Base-by-base conservation (phyloP, 2,113 vertebrate genomes). In the Chionis minor region DNA sequence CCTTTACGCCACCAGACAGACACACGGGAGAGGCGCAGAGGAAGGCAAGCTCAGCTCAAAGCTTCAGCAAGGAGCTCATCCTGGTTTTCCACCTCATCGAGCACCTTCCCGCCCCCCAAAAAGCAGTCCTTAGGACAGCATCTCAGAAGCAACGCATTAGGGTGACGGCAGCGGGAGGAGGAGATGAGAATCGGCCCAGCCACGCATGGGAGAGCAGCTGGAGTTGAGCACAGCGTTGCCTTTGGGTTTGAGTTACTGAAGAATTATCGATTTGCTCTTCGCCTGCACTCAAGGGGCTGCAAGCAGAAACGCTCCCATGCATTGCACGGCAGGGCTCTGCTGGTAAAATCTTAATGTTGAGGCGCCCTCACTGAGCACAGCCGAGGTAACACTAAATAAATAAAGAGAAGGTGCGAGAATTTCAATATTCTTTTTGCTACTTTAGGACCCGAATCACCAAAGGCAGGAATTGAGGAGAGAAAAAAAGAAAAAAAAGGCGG, bases 11-110 rank as follows among this genome's bases (percentile, higher is more conserved):
- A 55, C 8, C 38, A 61, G 51, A 55, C 8, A 45, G 84, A 81
- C 3, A 2, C 52, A 38, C 6, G 0, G 0, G 38, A 70, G 49
- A 79, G 15, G 28, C 77, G 67, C 0, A 2, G 44, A 78, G 66
- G 65, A 7, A 81, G 22, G 78, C 61, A 63, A 63, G 58, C 63
- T 77, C 35, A 32, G 62, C 38, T 28, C 40, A 42, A 40, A 70
- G 42, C 74, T 96, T 56, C 86, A 63, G 56, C 28, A 27, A 71
- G 59, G 79, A 89, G 7, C 44, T 88, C 56, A 38, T 81, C 11
- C 1, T 2, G 18, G 12, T 71, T 85, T 95, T 87, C 75, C 47
- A 62, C 38, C 55, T 73, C 62, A 52, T 67, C 56, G 40, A 52
- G 75, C 10, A n/a, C 4, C 59, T 40, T 61, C 1, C 16, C 73